Percentiles rank a stretch among this genome's conserved stretches.
These are phyloP conservation scores for Bombus confusus DNA, from an alignment of 1,140 invertebrate species.

Conservation along the genomic window DNA sequence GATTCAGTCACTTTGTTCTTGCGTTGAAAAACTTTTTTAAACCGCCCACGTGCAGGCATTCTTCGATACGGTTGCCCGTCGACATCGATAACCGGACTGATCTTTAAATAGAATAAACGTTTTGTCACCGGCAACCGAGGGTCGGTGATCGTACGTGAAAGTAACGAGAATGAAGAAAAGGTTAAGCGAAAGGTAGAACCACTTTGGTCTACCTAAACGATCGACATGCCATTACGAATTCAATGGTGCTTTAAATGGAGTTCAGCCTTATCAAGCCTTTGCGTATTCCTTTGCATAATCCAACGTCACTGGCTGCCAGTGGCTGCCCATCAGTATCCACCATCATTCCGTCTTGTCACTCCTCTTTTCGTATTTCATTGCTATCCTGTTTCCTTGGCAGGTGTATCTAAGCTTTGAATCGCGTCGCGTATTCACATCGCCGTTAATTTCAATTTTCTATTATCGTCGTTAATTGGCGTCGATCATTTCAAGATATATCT, in stretches of 20 bases:
- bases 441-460: neutral
- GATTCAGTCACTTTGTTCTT: constrained; percentile 28
- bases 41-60: constrained; percentile 43
- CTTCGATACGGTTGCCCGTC: constrained; percentile 41
- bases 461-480: neutral
- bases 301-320: constrained; percentile 6
- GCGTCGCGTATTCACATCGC: no score
- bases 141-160: constrained; percentile 62
- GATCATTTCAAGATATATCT: neutral
- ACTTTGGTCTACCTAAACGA: constrained; percentile 39
- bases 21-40: constrained; percentile 2
- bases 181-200: constrained; percentile 63
- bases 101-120: constrained; percentile 65
- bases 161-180: constrained; percentile 59
- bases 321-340: neutral
- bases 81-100: constrained; percentile 57
- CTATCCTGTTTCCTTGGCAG: neutral
- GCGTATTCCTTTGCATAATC: constrained; percentile 11
- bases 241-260: constrained; percentile 43
- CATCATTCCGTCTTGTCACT: neutral
- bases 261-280: constrained; percentile 21
- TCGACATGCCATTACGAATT: constrained; percentile 22
- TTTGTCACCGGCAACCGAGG: constrained; percentile 52
- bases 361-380: neutral
- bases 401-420: neutral